Evolutionary conservation across 2,888 invertebrate species (phyloP).

Genomic region (Lottia gigantea): DNA sequence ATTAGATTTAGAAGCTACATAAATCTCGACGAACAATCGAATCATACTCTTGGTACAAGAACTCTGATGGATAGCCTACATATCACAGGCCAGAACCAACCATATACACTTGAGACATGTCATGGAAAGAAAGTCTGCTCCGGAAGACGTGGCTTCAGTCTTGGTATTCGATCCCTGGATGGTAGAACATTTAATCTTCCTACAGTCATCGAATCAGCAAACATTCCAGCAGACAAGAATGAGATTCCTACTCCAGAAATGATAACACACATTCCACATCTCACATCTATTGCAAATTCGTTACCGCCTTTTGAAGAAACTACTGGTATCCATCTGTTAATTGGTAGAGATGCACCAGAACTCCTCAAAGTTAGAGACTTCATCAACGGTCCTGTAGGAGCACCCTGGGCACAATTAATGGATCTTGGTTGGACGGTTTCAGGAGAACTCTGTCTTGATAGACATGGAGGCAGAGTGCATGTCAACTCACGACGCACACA

Average conservation of each 20-base stretch:
- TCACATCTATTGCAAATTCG: neutral
- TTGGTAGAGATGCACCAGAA: constrained; percentile 1
- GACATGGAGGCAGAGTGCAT: constrained; percentile 5
- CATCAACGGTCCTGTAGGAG: neutral
- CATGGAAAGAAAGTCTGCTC: neutral
- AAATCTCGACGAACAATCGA: neutral
- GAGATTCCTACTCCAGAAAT: constrained; percentile 4
- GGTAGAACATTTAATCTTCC: neutral
- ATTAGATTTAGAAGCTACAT: neutral
- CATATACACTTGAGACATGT: neutral
- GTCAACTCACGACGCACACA: neutral
- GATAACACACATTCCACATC: neutral
- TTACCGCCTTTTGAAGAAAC: neutral
- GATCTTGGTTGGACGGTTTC: neutral
- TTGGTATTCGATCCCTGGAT: neutral
- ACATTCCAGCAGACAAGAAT: neutral
- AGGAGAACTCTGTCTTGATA: neutral
- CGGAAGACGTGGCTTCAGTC: neutral
- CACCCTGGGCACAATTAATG: neutral
- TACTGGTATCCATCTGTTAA: neutral
- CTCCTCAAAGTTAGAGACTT: neutral
- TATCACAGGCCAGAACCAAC: neutral
- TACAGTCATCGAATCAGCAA: neutral
- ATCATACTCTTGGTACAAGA: neutral
- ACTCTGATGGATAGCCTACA: neutral